Evolutionary conservation across 2,888 invertebrate genomes (phyloP), one percentile per base, ranked within the genome.

Genomic region (Reticulitermes lucifugus): DNA sequence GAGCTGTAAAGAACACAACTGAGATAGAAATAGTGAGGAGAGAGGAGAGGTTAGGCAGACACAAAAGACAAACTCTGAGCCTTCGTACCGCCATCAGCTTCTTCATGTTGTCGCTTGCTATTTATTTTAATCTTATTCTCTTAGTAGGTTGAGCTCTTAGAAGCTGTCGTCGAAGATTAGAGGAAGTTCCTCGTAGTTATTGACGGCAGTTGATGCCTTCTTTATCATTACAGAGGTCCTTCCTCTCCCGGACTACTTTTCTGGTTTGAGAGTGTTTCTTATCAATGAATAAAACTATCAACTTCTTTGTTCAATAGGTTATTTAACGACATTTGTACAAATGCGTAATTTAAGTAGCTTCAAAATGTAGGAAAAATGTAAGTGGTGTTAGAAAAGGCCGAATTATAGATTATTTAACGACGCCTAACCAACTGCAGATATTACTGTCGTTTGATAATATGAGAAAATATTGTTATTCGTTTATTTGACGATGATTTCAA

Each of bases 91-190:
- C 35, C 46, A 77, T 77, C 77, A 41, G 29, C 77, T 77, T 46
- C 29, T 22, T 46, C 77, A 77, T 29, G 35, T 18, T 43, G 77
- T 77, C 77, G 77, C 46, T 46, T 77, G n/a, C 41, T 77, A 41
- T 77, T 77, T 77, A 77, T 18, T 77, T 77, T 77, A 77, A 77
- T 77, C 77, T 41, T 41, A 77, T 77, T 77, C 77, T 46, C 77
- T 35, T 35, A 43, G 41, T 43, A n/a, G 41, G 6, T 35, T 41
- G 77, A 77, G 77, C 77, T 77, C 46, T 35, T 3, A 35, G 77
- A 77, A 75, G 2, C 43, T 77, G 77, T 77, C 77, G 41, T 46
- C 43, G n/a, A 46, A 77, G 77, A 77, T 77, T 41, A 41, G 77
- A 77, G 77, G n/a, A 73, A 77, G 77, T 41, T 46, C 43, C 77